Conservation (phyloP, 2,888 invertebrate species). For the Drosophila conformis region DNA sequence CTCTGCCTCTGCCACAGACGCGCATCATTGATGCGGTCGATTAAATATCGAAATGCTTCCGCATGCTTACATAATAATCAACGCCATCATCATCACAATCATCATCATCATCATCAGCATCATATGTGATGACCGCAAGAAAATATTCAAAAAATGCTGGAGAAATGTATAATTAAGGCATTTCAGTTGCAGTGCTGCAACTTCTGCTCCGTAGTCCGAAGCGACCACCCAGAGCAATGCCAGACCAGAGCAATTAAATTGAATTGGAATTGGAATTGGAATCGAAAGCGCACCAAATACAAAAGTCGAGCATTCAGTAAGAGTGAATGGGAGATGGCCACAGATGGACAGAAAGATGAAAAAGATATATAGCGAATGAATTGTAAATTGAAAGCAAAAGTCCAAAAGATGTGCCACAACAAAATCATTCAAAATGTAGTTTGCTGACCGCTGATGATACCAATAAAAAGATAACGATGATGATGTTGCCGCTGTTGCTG, state of each 20-base stretch:
- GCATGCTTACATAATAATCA: conserved; percentile 35
- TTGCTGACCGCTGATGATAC: conserved; percentile 22
- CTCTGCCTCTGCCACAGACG: not conserved
- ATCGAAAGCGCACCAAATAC: conserved; percentile 59
- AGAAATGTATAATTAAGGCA: conserved; percentile 60
- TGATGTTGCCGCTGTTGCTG: conserved; percentile 8
- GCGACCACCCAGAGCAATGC: conserved; percentile 35
- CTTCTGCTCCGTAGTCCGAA: conserved; percentile 10
- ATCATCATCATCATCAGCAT: not conserved
- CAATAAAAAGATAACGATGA: conserved; percentile 23
- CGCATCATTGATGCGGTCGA: conserved; percentile 13
- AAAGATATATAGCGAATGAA: conserved; percentile 13
- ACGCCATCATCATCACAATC: conserved; percentile 4
- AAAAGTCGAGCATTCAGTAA: conserved; percentile 52
- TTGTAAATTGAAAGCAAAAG: conserved; percentile 54
- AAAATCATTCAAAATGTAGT: conserved; percentile 27
- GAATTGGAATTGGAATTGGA: conserved; percentile 42
- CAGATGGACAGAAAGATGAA: not conserved
- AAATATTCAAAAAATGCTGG: conserved; percentile 42
- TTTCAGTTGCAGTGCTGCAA: conserved; percentile 40
- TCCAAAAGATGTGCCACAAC: conserved; percentile 25
- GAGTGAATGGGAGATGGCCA: conserved; percentile 16
- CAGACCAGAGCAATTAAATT: conserved; percentile 54
- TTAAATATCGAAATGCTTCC: conserved; percentile 37
- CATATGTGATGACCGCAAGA: conserved; percentile 16